Evolutionary conservation across 2,888 invertebrate species (phyloP), one percentile per base, ranked within the genome.

Genomic region (Pandemis corylana): DNA sequence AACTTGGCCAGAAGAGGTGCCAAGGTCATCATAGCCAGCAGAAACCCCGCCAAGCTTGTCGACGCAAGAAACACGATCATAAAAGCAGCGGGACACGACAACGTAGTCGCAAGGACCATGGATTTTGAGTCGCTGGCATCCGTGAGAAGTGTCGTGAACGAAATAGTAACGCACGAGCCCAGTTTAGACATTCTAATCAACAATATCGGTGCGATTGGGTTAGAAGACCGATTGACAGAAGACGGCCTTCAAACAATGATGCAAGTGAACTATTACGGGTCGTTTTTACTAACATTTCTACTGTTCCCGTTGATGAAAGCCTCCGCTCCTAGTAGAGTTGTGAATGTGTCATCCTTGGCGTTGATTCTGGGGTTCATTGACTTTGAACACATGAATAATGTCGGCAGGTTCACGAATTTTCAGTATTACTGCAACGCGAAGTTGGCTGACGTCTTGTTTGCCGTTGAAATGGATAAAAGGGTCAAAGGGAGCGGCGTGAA

Each of bases 371-470:
- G 97, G 0, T 93, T 95, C 0, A 90, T 97, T 10, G 96, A 97
- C 84, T 83, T 97, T 49, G 95, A 96, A 44, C 96, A 97, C 76
- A 87, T 97, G 77, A 97, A 97, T 85, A 96, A 97, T 12, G 94
- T 96, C 49, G 95, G 95, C 13, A 91, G 94, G 70, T 95, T 96
- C 70, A 94, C 95, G 0, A 95, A 96, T 75, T 95, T 95, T 6
- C 95, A 86, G 41, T 80, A 79, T 53, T 97, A 97, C 81, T 89
- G 96, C 76, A 91, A 92, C 68, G 84, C 92, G 0, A 92, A 92
- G 71, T 76, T 92, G 36, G 91, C 90, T 9, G 81, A 83, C 20
- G 78, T 90, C 0, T 67, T 92, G 2, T 89, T 86, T 51, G 86
- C 89, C 0, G 93, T 95, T 20, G 97, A 98, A 85, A 89, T 91